Conservation (phyloP, 2,113 vertebrate species). For the Pseudopipra pipra region DNA sequence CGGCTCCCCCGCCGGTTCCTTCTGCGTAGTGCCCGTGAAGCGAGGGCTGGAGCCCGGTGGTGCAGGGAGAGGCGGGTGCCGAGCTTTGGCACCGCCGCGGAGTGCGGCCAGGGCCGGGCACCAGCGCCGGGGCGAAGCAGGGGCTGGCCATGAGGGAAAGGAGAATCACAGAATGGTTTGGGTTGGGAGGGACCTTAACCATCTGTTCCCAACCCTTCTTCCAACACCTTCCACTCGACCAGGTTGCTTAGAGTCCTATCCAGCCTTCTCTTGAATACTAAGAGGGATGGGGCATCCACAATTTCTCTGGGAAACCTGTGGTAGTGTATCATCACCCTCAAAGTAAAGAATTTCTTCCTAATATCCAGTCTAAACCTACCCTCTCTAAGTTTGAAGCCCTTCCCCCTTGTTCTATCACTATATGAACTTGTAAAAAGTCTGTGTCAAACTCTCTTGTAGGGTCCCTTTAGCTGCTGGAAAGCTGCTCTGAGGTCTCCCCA, state of each 20-base stretch:
- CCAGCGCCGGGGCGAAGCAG: neutral
- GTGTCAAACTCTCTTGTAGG: neutral
- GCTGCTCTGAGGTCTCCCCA: accelerated
- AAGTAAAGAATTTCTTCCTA: neutral
- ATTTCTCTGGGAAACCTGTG: neutral
- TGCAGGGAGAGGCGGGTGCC: neutral
- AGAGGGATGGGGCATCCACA: neutral
- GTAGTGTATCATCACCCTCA: neutral
- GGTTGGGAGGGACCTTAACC: neutral
- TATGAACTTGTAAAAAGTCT: neutral
- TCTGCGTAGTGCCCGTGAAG: no score
- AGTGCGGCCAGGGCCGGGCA: neutral
- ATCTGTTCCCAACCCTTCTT: accelerated
- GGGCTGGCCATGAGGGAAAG: neutral
- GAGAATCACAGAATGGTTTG: neutral
- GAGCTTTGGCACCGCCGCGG: no score
- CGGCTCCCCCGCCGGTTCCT: neutral
- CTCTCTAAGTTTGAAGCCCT: neutral
- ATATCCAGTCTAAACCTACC: neutral
- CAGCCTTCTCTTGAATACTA: neutral
- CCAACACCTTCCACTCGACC: neutral
- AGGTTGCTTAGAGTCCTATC: neutral
- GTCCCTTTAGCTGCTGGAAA: neutral
- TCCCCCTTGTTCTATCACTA: neutral
- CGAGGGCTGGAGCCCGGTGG: neutral